Conservation (phyloP, 2,888 invertebrate genomes). For the Neoaliturus tenellus region DNA sequence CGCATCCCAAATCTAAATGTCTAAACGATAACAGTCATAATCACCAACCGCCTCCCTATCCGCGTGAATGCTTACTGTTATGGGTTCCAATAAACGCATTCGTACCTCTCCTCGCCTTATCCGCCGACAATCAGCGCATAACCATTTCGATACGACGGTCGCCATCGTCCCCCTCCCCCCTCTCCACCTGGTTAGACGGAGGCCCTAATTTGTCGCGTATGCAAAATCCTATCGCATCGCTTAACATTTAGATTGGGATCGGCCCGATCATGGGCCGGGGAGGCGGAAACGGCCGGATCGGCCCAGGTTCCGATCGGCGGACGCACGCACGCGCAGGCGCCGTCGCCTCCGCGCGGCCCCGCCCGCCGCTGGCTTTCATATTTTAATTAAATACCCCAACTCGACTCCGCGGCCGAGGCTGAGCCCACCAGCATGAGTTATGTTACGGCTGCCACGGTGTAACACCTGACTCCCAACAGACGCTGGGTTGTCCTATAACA, state of each 20-base stretch:
- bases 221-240: neutral
- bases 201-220: conserved; percentile 7
- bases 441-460: neutral
- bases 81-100: neutral
- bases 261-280: neutral
- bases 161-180: neutral
- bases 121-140: too few species aligned
- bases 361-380: neutral
- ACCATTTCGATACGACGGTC: too few species aligned
- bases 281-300: neutral
- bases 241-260: conserved; percentile 10
- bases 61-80: too few species aligned
- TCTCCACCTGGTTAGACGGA: neutral
- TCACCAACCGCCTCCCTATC: too few species aligned
- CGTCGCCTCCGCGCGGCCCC: neutral
- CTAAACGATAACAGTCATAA: too few species aligned
- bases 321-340: neutral
- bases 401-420: neutral
- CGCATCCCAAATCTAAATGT: too few species aligned
- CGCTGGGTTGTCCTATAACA: neutral
- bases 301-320: neutral
- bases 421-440: neutral
- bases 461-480: neutral
- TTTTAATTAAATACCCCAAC: conserved; percentile 15
- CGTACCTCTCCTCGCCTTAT: too few species aligned